Evolutionary conservation across 2,113 vertebrate species (phyloP), one percentile per base, ranked within the genome.

Genomic region (Rynchops niger): DNA sequence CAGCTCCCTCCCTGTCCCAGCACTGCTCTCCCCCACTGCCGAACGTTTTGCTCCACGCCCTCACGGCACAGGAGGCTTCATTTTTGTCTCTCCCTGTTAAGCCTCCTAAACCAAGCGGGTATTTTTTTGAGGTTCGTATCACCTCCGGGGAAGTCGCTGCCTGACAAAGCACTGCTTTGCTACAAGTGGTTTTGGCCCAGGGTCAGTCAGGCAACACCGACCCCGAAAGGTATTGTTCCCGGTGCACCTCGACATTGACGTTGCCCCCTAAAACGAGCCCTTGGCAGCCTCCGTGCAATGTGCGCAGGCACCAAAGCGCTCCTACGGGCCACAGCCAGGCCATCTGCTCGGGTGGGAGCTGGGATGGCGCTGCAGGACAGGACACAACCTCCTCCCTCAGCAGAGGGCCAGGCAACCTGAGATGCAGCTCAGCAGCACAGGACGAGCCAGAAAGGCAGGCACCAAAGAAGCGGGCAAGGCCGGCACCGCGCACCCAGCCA

Each of bases 401-500:
- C 17, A 43, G 50, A 43, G 43, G 26, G 5, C 40, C 62, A 62
- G 55, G 84, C 7, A 70, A 58, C 32, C 30, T 7, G 1, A 43
- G 53, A 38, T 6, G 26, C 50, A 66, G 32, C 59, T 40, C 38
- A 26, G 50, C 32, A 38, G 9, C 38, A 56, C 47, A 56, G 42
- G 26, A 56, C 1, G 1, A 45, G 34, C 7, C 45, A 67, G 30
- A 6, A 30, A 49, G 49, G 55, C 53, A 30, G 30, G 36, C 1
- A 25, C 19, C 3, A 4, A 74, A 65, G 47, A 22, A 38, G n/a
- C 5, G 0, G 19, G 18, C 15, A 40, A 40, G 1, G 1, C 9
- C 11, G 1, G 50, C 23, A 34, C 38, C 4, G 1, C 0, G 0
- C 1, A 3, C 49, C 49, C 81, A 56, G 88, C 20, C 67, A 40